Evolutionary conservation across 2,797 vertebrate species (phyloP), one percentile per base, ranked within the genome.

Genomic region (Pseudochromis fuscus): DNA sequence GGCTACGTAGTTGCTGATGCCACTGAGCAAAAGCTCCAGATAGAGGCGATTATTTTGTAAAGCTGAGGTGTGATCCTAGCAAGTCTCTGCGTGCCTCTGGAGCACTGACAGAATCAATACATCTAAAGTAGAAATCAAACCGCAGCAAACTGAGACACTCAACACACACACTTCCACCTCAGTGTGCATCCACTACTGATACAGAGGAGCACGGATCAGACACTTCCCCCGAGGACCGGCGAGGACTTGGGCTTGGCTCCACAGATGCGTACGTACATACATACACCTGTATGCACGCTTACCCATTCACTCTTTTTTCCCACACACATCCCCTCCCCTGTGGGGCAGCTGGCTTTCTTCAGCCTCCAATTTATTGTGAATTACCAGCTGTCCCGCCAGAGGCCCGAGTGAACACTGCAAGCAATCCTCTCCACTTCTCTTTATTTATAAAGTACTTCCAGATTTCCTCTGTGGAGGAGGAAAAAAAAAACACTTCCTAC

Each of bases 121-220:
- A 82, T 87, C 87, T 84, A 81, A 89, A 91, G 88, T 73, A 91
- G 83, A 92, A 91, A 91, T 91, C 90, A 92, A 90, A 91, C 76
- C 69, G 30, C 27, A 25, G 81, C 73, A 70, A 78, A 79, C 66
- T 70, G 67, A 87, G 62, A 81, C 82, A 83, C 85, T 74, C 78
- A 30, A 76, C 70, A 25, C 25, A 50, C 49, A 51, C 49, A 51
- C 25, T 79, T 81, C 81, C 85, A 83, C 65, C 77, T 60, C 64
- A 55, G 67, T 45, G 74, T 79, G 73, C 68, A 78, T 75, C 58
- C 70, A 46, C 68, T 75, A 30, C 64, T 24, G 52, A 63, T 59
- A 55, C 33, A 2, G 28, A 16, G 6, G 23, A 11, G 50, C 44
- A 60, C 3, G 5, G 48, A 77, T 78, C 64, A 74, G 59, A 12